phyloP scores from a whole-genome alignment of 37 sponge, comb jelly and placozoan genomes.

The Axinella damicornis region DNA sequence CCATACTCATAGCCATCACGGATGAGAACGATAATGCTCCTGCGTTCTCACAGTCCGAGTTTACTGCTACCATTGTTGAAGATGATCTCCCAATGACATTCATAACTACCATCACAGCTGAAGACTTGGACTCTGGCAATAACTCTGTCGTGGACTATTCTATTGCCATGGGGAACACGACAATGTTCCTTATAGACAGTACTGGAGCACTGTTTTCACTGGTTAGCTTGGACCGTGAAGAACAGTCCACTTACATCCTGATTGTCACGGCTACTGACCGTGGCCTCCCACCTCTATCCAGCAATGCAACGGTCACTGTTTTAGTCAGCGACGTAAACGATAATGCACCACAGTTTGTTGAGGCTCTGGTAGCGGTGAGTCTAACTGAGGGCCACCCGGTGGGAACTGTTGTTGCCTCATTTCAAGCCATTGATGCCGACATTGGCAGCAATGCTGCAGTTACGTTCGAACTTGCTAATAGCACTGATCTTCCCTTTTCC shows the following conservation, averaged over 20 bases:
- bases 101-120: conserved; percentile 28
- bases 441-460: conserved; percentile 47
- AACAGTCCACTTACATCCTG: conserved; percentile 27
- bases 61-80: conserved; percentile 34
- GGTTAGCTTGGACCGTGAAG: conserved; percentile 45
- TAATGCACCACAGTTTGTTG: conserved; percentile 63
- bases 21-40: conserved; percentile 88
- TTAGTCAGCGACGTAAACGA: conserved; percentile 70
- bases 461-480: background rate
- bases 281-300: conserved; percentile 57
- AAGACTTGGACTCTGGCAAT: conserved; percentile 31
- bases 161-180: background rate
- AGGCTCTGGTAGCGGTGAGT: background rate
- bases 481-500: conserved; percentile 22
- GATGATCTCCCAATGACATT: background rate
- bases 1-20: conserved; percentile 41
- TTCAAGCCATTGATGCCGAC: conserved; percentile 67
- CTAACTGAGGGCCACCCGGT: conserved; percentile 36
- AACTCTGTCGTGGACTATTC: conserved; percentile 51
- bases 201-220: conserved; percentile 29
- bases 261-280: conserved; percentile 57
- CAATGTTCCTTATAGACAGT: conserved; percentile 12
- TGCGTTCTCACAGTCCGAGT: conserved; percentile 28
- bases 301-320: conserved; percentile 31
- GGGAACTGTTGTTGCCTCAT: conserved; percentile 19